Base-by-base conservation (phyloP, 2,113 vertebrate species). In the Phodopus roborovskii region DNA sequence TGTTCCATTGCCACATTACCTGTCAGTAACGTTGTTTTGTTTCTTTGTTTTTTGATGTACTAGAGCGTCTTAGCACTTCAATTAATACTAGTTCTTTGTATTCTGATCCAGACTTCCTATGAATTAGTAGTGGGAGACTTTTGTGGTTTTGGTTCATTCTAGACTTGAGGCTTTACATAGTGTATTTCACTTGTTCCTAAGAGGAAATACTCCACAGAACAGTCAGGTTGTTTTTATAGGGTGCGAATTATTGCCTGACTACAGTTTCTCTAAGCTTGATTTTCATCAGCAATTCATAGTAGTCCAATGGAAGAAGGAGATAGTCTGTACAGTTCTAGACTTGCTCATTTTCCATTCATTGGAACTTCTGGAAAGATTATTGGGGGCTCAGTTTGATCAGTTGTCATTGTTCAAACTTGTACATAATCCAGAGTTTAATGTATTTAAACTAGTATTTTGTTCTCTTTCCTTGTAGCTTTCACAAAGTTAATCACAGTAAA, bases 401-500 rank as follows among this genome's bases (percentile, higher is more conserved):
- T 70, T 89, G n/a, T 90, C 79, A 74, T 56, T 78, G 9, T 95
- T 96, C 26, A 74, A 45, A 73, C 60, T 88, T 90, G 74, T 58
- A 95, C 82, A 17, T 66, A 53, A 26, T 70, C 2, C 36, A 39
- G 75, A 66, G 19, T 84, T 83, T 79, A 9, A 19, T 66, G 33
- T 79, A 64, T 91, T 77, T 58, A 87, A 96, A 93, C 56, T 93
- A 82, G 91, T 83, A 58, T 33, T 84, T 64, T 60, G 73, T 91
- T 95, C 11, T 26, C 94, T 97, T 93, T 94, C 81, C 42, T 92
- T 97, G 4, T 98, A 99, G 99, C 99, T 94, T 99, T 99, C 98
- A 99, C 99, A 94, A 99, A 99, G 98, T 98, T 99, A 99, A 99
- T 99, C 98, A 99, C 99, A 95, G 99, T 99, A 98, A 99, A 99